A percentile compares a stretch with the other conserved stretches of the same genome.
These are phyloP conservation scores for Macrobrachium rosenbergii DNA, from an alignment of 1,140 invertebrate species.

Conservation along the genomic window DNA sequence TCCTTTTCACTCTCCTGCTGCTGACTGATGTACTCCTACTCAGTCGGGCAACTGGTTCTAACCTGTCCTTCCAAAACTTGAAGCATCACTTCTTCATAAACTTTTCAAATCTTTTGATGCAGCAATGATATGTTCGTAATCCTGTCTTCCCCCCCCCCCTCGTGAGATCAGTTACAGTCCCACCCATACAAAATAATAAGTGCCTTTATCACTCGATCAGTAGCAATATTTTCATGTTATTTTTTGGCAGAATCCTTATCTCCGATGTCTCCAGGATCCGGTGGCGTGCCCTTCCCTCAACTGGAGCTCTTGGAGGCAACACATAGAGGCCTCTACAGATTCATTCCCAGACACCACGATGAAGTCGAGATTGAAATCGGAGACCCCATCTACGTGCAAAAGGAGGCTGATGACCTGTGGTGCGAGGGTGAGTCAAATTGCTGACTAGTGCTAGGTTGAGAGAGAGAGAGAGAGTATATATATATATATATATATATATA, in stretches of 20 bases:
- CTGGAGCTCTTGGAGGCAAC: constrained; percentile 93
- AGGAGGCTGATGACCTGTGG: constrained; percentile 97
- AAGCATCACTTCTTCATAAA: background rate
- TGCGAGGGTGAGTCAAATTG: constrained; percentile 81
- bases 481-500: no score
- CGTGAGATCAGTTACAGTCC: background rate
- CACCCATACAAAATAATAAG: background rate
- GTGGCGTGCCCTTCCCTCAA: constrained; percentile 77
- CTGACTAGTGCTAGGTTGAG: background rate
- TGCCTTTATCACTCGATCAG: background rate
- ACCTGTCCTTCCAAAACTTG: no score
- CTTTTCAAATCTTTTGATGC: no score
- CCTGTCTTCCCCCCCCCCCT: background rate
- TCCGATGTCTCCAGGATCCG: constrained; percentile 66
- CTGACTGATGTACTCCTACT: no score
- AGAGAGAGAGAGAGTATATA: no score
- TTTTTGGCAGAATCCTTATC: constrained; percentile 67
- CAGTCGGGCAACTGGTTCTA: no score
- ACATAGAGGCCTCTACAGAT: constrained; percentile 94
- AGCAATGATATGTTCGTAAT: background rate
- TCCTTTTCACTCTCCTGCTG: no score
- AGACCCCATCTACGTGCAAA: constrained; percentile 96
- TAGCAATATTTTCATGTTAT: background rate
- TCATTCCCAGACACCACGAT: constrained; percentile 93
- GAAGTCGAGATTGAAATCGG: constrained; percentile 97